Evolutionary conservation across 2,888 invertebrate species (phyloP).

Genomic region (Pollenia griseotomentosa): DNA sequence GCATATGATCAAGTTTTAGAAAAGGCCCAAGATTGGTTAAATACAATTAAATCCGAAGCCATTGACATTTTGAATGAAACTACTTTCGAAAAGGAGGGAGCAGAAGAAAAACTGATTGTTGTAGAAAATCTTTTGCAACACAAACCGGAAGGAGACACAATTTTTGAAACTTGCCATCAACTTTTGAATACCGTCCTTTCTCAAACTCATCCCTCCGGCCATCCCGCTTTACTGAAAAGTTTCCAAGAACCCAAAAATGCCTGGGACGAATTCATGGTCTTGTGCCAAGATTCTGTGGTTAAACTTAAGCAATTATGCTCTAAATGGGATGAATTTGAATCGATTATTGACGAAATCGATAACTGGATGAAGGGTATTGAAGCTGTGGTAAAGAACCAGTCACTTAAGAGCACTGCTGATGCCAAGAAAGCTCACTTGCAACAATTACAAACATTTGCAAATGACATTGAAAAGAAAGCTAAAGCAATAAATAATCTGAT

Average conservation of each 20-base stretch:
- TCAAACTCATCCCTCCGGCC: conserved; percentile 91
- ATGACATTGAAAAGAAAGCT: conserved; percentile 88
- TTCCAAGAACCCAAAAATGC: conserved; percentile 90
- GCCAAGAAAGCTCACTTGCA: conserved; percentile 92
- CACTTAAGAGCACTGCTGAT: conserved; percentile 92
- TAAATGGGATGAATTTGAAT: conserved; percentile 93
- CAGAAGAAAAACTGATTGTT: conserved; percentile 89
- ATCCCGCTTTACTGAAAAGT: conserved; percentile 89
- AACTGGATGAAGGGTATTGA: conserved; percentile 95
- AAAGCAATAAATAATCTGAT: conserved; percentile 88
- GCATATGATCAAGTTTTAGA: conserved; percentile 92
- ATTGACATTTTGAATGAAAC: conserved; percentile 91
- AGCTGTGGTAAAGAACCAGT: conserved; percentile 93
- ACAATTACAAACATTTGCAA: conserved; percentile 89
- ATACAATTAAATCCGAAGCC: conserved; percentile 91
- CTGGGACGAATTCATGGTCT: conserved; percentile 90
- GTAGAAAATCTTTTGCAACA: conserved; percentile 91
- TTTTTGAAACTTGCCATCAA: conserved; percentile 88
- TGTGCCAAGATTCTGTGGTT: conserved; percentile 89
- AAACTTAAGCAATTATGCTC: conserved; percentile 91
- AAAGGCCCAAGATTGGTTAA: conserved; percentile 92
- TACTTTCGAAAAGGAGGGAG: conserved; percentile 91
- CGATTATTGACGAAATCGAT: conserved; percentile 90
- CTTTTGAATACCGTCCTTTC: conserved; percentile 90
- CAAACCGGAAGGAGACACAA: conserved; percentile 89